Evolutionary conservation across 2,797 vertebrate species (phyloP), one percentile per base, ranked within the genome.

Genomic region (Nothura maculosa): DNA sequence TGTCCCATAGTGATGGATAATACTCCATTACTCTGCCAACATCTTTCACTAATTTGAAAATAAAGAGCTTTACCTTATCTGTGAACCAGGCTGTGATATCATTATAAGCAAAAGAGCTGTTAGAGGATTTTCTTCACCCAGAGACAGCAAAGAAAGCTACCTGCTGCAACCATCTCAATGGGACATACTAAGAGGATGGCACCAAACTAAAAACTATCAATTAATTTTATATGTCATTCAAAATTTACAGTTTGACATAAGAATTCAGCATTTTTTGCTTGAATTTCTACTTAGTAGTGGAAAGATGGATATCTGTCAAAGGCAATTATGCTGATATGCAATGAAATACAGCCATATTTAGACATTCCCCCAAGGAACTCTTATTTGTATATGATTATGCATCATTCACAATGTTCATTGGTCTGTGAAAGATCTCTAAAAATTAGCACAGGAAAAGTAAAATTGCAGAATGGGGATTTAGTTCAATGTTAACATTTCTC

Each of bases 311-410:
- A 16, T 42, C 42, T 81, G 61, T 18, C 0, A 0, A 6, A 55
- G 70, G 45, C 22, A 84, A 25, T 72, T 88, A 78, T 25, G n/a
- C 2, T 66, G 45, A 80, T 80, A 64, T 68, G 87, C 42, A 89
- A 58, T 80, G 63, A 83, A 62, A 7, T 75, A 9, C 27, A 88
- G n/a, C 17, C 32, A 45, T 45, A 84, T 76, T 91, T 81, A 93
- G 27, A 57, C 9, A 73, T 28, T 3, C 7, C 27, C 34, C 40
- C 78, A 43, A 28, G 74, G 38, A 72, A 57, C 19, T 55, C 9
- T 54, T 88, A 66, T 30, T 90, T 83, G 54, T 55, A 73, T 43
- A 43, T 7, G 64, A 60, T 6, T n/a, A 12, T 90, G 32, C 16
- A 58, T 73, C 30, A 42, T 15, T 20, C 8, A 47, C 5, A 11